Conservation (phyloP, 2,888 invertebrate genomes). For the Crossocerus cetratus region DNA sequence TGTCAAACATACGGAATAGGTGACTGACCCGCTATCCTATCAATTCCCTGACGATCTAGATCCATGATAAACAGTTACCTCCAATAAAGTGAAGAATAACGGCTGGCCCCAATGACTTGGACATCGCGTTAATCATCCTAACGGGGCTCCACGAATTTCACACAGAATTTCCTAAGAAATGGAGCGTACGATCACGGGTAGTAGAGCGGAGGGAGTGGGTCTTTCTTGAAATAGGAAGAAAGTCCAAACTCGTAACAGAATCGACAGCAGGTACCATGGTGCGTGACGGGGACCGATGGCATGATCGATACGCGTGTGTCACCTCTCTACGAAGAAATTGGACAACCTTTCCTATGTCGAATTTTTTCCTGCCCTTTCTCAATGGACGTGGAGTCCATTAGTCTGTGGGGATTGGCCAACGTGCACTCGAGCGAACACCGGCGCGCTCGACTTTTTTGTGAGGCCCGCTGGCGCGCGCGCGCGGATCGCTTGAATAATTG, state of each 20-base stretch:
- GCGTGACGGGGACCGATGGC: slow-evolving; percentile 42
- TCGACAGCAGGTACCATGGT: slow-evolving; percentile 19
- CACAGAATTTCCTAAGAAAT: slow-evolving; percentile 24
- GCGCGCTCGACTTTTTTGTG: slow-evolving; percentile 48
- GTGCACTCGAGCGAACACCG: slow-evolving; percentile 60
- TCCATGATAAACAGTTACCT: too few species aligned
- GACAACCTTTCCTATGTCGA: slow-evolving; percentile 32
- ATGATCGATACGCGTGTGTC: slow-evolving; percentile 54
- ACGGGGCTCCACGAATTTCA: neutral
- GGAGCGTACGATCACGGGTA: slow-evolving; percentile 33
- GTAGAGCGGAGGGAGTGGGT: neutral
- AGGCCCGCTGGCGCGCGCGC: slow-evolving; percentile 12
- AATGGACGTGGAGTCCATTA: slow-evolving; percentile 46
- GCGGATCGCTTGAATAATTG: slow-evolving; percentile 68
- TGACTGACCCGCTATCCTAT: too few species aligned
- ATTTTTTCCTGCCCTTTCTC: slow-evolving; percentile 47
- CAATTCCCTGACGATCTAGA: too few species aligned
- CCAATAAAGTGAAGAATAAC: too few species aligned
- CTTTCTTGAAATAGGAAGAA: slow-evolving; percentile 25
- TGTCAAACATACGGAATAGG: too few species aligned
- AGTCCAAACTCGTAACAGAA: slow-evolving; percentile 34
- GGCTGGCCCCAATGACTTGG: too few species aligned
- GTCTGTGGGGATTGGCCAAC: slow-evolving; percentile 48
- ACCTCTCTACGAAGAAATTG: slow-evolving; percentile 32
- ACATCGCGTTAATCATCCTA: slow-evolving; percentile 9